Evolutionary conservation across 1,140 invertebrate genomes (phyloP).

Genomic region (Matsumurasca onukii): DNA sequence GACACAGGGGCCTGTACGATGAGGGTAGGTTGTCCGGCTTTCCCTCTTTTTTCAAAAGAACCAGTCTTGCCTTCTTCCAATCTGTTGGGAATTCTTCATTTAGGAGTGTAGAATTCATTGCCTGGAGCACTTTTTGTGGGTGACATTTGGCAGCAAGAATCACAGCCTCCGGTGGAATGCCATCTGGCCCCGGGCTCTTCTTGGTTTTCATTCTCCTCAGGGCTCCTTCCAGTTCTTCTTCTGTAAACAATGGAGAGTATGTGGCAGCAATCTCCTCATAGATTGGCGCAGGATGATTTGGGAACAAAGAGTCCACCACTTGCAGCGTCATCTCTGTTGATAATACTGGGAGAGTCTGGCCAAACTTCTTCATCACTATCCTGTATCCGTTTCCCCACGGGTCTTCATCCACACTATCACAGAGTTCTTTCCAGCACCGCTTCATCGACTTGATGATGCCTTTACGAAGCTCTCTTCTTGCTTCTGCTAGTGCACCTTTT

Average conservation of each 20-base stretch:
- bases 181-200: background rate
- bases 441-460: too few relatives aligned
- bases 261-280: background rate
- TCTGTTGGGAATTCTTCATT: background rate
- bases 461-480: too few relatives aligned
- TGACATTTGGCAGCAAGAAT: background rate
- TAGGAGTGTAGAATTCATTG: background rate
- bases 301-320: background rate
- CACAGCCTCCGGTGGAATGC: background rate
- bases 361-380: too few relatives aligned
- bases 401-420: too few relatives aligned
- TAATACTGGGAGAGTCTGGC: background rate
- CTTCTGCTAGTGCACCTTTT: background rate
- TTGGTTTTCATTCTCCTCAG: background rate
- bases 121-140: background rate
- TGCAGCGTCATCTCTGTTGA: background rate
- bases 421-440: too few relatives aligned
- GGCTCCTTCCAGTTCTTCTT: background rate
- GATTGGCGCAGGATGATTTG: background rate
- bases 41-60: constrained; percentile 8
- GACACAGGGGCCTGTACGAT: too few relatives aligned
- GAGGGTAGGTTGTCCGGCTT: too few relatives aligned
- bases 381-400: too few relatives aligned
- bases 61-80: constrained; percentile 5
- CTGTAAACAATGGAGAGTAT: background rate